phyloP scores from a whole-genome alignment of 2,888 invertebrate genomes.

The Athripsodes cinereus region DNA sequence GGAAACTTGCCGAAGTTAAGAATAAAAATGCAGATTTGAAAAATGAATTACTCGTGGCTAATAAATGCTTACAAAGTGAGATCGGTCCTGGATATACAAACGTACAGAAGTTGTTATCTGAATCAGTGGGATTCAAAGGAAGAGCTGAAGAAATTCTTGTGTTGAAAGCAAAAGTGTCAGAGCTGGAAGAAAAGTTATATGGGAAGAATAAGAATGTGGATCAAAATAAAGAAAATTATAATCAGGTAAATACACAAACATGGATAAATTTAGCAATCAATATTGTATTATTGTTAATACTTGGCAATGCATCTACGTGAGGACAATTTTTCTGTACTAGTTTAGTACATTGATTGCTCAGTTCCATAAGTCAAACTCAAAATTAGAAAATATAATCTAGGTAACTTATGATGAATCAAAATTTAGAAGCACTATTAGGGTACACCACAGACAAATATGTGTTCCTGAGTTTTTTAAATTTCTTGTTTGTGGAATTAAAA shows the following conservation, averaged over 20 bases:
- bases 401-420: too few species aligned
- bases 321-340: too few species aligned
- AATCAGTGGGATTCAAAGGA: conserved; percentile 65
- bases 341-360: too few species aligned
- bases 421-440: too few species aligned
- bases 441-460: too few species aligned
- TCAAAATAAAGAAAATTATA: conserved; percentile 15
- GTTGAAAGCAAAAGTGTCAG: conserved; percentile 61
- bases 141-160: conserved; percentile 68
- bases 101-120: conserved; percentile 53
- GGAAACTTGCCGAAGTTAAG: conserved; percentile 62
- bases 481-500: too few species aligned
- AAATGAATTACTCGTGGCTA: conserved; percentile 64
- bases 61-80: conserved; percentile 70
- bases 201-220: conserved; percentile 36
- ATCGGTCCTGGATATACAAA: conserved; percentile 65
- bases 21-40: conserved; percentile 63
- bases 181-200: conserved; percentile 58
- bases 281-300: too few species aligned
- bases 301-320: too few species aligned
- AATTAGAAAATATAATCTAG: too few species aligned
- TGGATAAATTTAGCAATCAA: too few species aligned
- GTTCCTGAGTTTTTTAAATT: too few species aligned
- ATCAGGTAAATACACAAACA: conserved; percentile 1
- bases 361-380: too few species aligned